Evolutionary conservation across 2,888 invertebrate genomes (phyloP).

Genomic region (Augiades crinisus): DNA sequence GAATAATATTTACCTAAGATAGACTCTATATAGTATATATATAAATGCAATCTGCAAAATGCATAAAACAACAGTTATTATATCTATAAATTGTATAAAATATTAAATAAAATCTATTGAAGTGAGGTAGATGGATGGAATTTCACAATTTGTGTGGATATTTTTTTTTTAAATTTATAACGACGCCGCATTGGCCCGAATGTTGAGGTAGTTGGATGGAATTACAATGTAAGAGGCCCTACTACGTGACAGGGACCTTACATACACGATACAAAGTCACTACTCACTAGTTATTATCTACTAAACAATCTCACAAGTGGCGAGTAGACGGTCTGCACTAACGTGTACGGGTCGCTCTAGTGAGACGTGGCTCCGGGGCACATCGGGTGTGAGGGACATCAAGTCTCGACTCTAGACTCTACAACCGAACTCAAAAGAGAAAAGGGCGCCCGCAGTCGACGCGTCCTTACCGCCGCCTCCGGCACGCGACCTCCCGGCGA

Average conservation of each 20-base stretch:
- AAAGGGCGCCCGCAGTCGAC: neutral
- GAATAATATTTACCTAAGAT: slow-evolving; percentile 77
- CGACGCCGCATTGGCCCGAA: slow-evolving; percentile 77
- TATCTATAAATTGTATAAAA: slow-evolving; percentile 82
- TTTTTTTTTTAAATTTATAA: slow-evolving; percentile 63
- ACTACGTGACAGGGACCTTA: slow-evolving; percentile 66
- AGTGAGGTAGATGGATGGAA: slow-evolving; percentile 89
- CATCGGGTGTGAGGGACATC: slow-evolving; percentile 27
- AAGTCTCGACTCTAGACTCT: slow-evolving; percentile 7
- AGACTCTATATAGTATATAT: slow-evolving; percentile 78
- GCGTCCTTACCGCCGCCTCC: neutral
- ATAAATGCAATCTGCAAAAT: slow-evolving; percentile 81
- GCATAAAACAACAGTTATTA: slow-evolving; percentile 81
- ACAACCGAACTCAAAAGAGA: slow-evolving; percentile 20
- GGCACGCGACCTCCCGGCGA: slow-evolving; percentile 1
- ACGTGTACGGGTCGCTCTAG: slow-evolving; percentile 48
- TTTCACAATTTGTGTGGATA: slow-evolving; percentile 82
- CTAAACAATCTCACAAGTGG: slow-evolving; percentile 59
- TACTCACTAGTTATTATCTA: slow-evolving; percentile 67
- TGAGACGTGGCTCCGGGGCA: slow-evolving; percentile 35
- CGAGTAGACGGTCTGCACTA: slow-evolving; percentile 50
- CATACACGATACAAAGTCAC: slow-evolving; percentile 70
- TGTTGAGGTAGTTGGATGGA: slow-evolving; percentile 83
- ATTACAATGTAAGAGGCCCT: slow-evolving; percentile 77
- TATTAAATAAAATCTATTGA: slow-evolving; percentile 83